Evolutionary conservation across 1,140 invertebrate genomes (phyloP).

Genomic region (Cydia splendana): DNA sequence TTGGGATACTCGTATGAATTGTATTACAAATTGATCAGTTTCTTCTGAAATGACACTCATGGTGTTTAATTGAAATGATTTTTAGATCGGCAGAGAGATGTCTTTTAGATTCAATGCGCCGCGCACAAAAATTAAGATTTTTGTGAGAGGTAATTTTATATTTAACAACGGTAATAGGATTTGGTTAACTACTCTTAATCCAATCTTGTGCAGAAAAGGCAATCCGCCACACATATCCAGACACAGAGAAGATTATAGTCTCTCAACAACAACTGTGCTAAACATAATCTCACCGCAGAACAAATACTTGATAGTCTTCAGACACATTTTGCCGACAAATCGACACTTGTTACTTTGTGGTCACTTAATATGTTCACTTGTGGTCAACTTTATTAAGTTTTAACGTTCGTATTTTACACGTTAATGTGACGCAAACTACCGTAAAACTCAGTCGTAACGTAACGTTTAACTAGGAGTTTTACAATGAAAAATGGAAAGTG

Average conservation of each 20-base stretch:
- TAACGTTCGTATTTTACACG: neutral
- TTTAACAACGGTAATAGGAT: too few species aligned
- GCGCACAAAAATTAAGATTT: too few species aligned
- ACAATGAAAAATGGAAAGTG: slow-evolving; percentile 49
- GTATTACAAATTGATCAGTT: too few species aligned
- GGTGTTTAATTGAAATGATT: too few species aligned
- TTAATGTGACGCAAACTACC: neutral
- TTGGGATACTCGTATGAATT: too few species aligned
- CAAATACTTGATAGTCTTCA: neutral
- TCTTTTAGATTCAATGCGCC: too few species aligned
- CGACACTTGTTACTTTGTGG: neutral
- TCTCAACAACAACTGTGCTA: slow-evolving; percentile 12
- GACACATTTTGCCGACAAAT: neutral
- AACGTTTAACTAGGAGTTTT: slow-evolving; percentile 33
- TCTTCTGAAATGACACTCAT: too few species aligned
- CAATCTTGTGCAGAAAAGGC: too few species aligned
- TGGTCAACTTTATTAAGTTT: neutral
- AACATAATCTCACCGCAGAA: neutral
- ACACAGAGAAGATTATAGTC: neutral
- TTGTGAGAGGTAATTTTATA: too few species aligned
- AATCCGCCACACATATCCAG: too few species aligned
- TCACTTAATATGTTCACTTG: neutral
- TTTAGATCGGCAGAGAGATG: too few species aligned
- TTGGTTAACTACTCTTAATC: too few species aligned
- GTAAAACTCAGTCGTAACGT: neutral